Evolutionary conservation across 1,140 invertebrate species (phyloP).

Genomic region (Drosophila gunungcola): DNA sequence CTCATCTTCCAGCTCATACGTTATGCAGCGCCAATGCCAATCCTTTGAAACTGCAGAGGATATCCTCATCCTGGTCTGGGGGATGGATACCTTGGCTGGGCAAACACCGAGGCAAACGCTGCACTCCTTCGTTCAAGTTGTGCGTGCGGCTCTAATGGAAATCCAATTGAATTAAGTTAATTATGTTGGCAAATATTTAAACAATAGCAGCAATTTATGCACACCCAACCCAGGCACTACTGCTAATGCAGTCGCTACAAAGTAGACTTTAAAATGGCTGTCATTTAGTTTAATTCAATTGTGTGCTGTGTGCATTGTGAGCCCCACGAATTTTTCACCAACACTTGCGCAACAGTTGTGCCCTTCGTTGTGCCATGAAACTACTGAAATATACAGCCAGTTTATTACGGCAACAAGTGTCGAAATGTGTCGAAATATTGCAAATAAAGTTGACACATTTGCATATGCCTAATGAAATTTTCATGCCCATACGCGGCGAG

Average conservation of each 20-base stretch:
- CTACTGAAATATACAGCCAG: constrained; percentile 55
- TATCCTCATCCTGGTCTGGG: constrained; percentile 16
- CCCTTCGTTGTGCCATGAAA: constrained; percentile 48
- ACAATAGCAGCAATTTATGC: constrained; percentile 81
- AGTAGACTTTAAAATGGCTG: constrained; percentile 55
- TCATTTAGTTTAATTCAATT: constrained; percentile 70
- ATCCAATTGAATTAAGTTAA: constrained; percentile 85
- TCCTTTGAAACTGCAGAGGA: constrained; percentile 54
- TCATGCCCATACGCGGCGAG: constrained; percentile 40
- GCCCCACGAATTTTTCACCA: constrained; percentile 16
- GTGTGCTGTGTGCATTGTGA: constrained; percentile 40
- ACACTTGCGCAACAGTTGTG: constrained; percentile 57
- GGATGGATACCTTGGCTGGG: constrained; percentile 48
- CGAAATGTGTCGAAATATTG: constrained; percentile 69
- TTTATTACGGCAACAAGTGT: constrained; percentile 81
- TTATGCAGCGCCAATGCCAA: constrained; percentile 61
- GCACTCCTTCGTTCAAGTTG: constrained; percentile 23
- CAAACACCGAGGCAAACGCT: constrained; percentile 53
- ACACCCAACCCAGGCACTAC: constrained; percentile 10
- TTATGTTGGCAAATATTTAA: constrained; percentile 84
- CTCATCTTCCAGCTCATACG: constrained; percentile 59
- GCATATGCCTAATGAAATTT: constrained; percentile 83
- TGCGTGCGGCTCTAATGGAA: constrained; percentile 74
- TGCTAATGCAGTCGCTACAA: neutral
- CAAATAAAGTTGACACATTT: constrained; percentile 84